Evolutionary conservation across 2,888 invertebrate genomes (phyloP), one percentile per base, ranked within the genome.

Genomic region (Acronicta leporina): DNA sequence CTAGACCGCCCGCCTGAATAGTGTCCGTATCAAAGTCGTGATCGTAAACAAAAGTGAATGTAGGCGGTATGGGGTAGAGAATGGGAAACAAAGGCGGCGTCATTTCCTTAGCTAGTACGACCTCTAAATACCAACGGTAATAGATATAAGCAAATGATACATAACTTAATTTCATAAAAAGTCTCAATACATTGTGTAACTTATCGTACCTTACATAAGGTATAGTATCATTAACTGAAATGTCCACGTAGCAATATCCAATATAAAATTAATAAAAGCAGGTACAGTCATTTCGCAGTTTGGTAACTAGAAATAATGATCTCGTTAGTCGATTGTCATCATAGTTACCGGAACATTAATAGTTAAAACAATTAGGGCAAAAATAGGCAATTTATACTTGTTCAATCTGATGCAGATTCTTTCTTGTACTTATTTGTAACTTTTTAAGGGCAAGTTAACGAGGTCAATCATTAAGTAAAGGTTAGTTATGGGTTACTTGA

Each of bases 31-130:
- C 33, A 44, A 53, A 50, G 42, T 51, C 44, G 56, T 57, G 47
- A 35, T 84, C 82, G 81, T 90, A 89, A 90, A 89, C 87, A 92
- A 91, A 94, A 92, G 92, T 92, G 92, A 93, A 92, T 90, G 93
- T 92, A 87, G 89, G 90, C 77, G 87, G 52, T 48, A 54, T 85
- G 81, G 80, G 84, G 86, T 83, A 85, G 82, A 84, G 85, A 86
- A 88, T 84, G 80, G 82, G 83, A 83, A 87, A 88, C 88, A 87
- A 86, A 86, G 86, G 82, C 79, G 74, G 57, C 59, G 76, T 81
- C 79, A 88, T 79, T 85, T 85, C 82, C 80, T 83, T 73, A 77
- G 75, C 64, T 64, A 53, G 65, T 73, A 68, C 65, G 79, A 79
- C 85, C 86, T 86, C 80, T 82, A 82, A 77, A 81, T 68, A 73